phyloP scores from a whole-genome alignment of 2,113 vertebrate genomes.

The Clinocottus analis region DNA sequence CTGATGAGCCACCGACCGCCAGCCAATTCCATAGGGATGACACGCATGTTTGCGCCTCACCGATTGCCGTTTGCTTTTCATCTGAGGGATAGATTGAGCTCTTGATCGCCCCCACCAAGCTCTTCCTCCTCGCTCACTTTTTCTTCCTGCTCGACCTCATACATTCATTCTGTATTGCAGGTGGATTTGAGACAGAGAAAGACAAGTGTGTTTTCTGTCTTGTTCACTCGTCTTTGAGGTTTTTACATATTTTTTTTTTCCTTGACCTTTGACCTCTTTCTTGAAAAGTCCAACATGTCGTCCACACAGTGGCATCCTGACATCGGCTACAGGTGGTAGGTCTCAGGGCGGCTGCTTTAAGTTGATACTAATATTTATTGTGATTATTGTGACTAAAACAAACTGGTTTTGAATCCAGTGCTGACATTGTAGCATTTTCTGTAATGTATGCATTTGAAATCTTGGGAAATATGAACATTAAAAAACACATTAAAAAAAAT shows the following conservation, averaged over 20 bases:
- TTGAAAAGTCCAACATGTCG: neutral
- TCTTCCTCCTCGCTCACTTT: slow-evolving; percentile 11
- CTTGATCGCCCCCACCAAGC: slow-evolving; percentile 54
- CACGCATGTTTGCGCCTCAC: slow-evolving; percentile 74
- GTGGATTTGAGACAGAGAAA: slow-evolving; percentile 24
- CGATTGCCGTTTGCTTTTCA: slow-evolving; percentile 83
- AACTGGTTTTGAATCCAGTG: neutral
- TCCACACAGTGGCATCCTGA: neutral
- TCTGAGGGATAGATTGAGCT: slow-evolving; percentile 72
- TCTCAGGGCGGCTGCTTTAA: neutral
- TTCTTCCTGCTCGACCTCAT: slow-evolving; percentile 28
- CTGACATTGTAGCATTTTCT: neutral
- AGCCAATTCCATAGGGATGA: slow-evolving; percentile 70
- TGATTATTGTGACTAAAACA: neutral
- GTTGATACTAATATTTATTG: neutral
- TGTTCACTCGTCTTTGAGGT: neutral
- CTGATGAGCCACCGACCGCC: slow-evolving; percentile 59
- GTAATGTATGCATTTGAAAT: neutral
- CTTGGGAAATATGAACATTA: neutral
- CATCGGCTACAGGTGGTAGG: neutral
- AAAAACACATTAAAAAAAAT: neutral
- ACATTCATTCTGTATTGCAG: slow-evolving; percentile 24
- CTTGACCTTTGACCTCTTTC: neutral
- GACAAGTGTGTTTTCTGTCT: slow-evolving; percentile 15
- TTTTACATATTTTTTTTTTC: slow-evolving; percentile 7